Percentiles rank a stretch among this genome's conserved stretches.
Conservation (phyloP, 2,113 vertebrate genomes). For the Caracal caracal region DNA sequence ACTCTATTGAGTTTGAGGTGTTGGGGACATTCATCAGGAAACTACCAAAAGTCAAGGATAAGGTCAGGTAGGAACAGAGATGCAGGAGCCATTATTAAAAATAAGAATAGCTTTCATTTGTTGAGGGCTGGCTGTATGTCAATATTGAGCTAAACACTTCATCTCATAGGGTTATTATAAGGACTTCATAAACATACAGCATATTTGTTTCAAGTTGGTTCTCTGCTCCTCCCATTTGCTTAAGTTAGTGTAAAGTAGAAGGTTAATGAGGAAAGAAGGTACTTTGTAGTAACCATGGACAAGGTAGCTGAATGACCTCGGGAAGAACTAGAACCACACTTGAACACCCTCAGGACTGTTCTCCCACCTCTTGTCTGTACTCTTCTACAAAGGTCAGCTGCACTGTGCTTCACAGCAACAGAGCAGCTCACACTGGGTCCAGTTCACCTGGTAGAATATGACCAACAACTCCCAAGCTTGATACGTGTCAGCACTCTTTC, state of each 20-base stretch:
- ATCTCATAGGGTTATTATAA: background rate
- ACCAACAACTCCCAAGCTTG: background rate
- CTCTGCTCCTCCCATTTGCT: background rate
- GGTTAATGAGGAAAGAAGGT: background rate
- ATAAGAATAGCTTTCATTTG: background rate
- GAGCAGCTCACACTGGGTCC: background rate
- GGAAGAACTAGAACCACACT: background rate
- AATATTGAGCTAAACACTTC: background rate
- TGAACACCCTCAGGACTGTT: background rate
- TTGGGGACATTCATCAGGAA: background rate
- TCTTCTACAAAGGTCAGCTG: background rate
- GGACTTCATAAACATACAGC: background rate
- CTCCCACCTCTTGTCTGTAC: background rate
- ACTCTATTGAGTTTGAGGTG: background rate
- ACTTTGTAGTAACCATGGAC: accelerated
- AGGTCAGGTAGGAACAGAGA: too few species aligned
- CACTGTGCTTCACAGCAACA: background rate
- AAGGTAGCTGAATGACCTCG: background rate
- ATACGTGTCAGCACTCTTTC: background rate
- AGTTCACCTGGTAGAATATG: background rate
- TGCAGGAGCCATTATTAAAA: background rate
- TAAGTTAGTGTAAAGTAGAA: background rate
- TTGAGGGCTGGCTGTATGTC: background rate
- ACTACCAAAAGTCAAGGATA: background rate
- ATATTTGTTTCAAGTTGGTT: background rate